phyloP scores from a whole-genome alignment of 2,888 invertebrate genomes.

The Oligia latruncula region DNA sequence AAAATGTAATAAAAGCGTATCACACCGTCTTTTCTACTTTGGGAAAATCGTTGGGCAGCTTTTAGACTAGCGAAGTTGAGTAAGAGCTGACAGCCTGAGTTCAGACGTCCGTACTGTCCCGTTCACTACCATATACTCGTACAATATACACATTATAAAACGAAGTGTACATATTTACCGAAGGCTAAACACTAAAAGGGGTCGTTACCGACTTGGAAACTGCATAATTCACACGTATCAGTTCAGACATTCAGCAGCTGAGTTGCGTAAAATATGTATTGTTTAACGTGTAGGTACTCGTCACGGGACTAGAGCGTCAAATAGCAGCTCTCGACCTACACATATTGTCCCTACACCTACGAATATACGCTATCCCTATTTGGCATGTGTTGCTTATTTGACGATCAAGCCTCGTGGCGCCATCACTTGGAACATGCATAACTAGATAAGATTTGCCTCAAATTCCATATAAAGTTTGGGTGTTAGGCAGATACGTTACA shows the following conservation, averaged over 20 bases:
- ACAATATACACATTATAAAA: conserved; percentile 23
- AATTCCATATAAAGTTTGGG: conserved; percentile 4
- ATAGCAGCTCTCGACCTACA: conserved; percentile 17
- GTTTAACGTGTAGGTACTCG: conserved; percentile 6
- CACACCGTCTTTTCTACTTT: conserved; percentile 65
- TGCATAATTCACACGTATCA: conserved; percentile 9
- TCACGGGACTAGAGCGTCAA: conserved; percentile 33
- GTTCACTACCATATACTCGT: conserved; percentile 20
- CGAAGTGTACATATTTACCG: conserved; percentile 28
- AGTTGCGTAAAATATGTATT: conserved; percentile 10
- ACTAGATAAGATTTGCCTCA: conserved; percentile 38
- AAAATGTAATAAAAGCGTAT: conserved; percentile 58
- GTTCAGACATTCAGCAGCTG: conserved; percentile 43
- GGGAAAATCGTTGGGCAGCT: conserved; percentile 65
- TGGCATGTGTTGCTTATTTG: conserved; percentile 47
- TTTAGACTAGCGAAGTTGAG: conserved; percentile 62
- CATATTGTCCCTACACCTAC: conserved; percentile 26
- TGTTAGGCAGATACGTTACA: conserved; percentile 20
- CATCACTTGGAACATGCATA: conserved; percentile 14
- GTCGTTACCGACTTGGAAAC: conserved; percentile 10
- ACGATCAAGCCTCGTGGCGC: conserved; percentile 34
- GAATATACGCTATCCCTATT: conserved; percentile 44
- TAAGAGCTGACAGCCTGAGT: conserved; percentile 45
- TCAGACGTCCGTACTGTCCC: conserved; percentile 14
- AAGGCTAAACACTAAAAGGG: conserved; percentile 36